Base-by-base conservation (phyloP, 2,113 vertebrate genomes). In the Microtus oregoni region DNA sequence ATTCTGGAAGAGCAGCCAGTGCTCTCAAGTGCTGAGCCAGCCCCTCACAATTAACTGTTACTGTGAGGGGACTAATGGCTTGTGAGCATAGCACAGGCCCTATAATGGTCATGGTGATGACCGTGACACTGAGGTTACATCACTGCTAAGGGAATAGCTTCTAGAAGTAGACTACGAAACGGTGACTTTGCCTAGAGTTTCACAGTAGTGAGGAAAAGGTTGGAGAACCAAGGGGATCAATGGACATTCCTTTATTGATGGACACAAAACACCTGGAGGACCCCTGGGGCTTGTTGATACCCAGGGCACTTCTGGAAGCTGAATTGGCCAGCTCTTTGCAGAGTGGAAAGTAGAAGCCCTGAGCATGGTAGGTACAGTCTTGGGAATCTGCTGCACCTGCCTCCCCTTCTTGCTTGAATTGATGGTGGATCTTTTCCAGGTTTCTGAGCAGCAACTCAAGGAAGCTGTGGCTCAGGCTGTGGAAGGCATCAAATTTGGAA, bases 381-480 rank as follows among this genome's bases (percentile, higher is more conserved):
- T 10, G 4, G 6, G 26, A 72, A 17, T 26, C 61, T 41, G n/a
- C 30, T 6, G 35, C 6, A 11, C 28, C 52, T 19, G 50, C 35
- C 22, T 50, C 50, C 0, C 17, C 63, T 35, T 73, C 70, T 55
- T 6, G 28, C n/a, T 17, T 63, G 55, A 96, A 14, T 15, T 67
- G 79, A 58, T 17, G 4, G 1, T 8, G 30, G 1, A 0, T 96
- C 15, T 98, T 96, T 98, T 92, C 28, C 90, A 99, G 99, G 99
- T 99, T 3, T 99, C 99, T 12, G 99, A 99, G 89, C 99, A 99
- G 97, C 99, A 99, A 96, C 98, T 99, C 63, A 99, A 99, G 55
- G 99, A 99, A 68, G 99, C 99, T 7, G 99, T 99, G 89, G 96
- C 99, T 94, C 99, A 99, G 96, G 99, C 99, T 3, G 98, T 99